A percentile compares a stretch with the other conserved stretches of the same genome.
phyloP scores from a whole-genome alignment of 2,888 invertebrate genomes.

The Pseudococcus longispinus region DNA sequence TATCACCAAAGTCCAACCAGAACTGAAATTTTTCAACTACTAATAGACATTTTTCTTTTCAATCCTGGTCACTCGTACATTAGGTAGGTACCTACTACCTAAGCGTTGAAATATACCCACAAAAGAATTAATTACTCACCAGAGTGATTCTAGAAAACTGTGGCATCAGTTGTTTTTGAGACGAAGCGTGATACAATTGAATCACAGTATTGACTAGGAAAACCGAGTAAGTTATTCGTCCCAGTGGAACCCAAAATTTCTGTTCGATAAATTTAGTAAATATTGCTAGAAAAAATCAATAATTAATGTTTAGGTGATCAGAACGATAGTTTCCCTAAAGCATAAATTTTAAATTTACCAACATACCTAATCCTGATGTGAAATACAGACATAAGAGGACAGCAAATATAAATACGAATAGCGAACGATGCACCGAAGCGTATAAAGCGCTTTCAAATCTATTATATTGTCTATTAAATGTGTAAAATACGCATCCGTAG shows the following conservation, averaged over 20 bases:
- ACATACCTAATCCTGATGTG: conserved; percentile 52
- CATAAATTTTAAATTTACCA: neutral
- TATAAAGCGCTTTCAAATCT: conserved; percentile 67
- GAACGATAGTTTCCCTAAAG: neutral
- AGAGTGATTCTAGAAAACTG: neutral
- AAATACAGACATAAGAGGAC: conserved; percentile 61
- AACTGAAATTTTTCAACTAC: too few relatives aligned
- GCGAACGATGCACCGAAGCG: conserved; percentile 67
- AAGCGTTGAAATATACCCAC: too few relatives aligned
- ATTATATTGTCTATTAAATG: conserved; percentile 13
- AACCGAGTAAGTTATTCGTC: conserved; percentile 39
- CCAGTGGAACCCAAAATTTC: conserved; percentile 42
- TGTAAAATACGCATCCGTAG: conserved; percentile 19
- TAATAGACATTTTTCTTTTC: too few relatives aligned
- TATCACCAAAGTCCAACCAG: conserved; percentile 26
- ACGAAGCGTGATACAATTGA: conserved; percentile 44
- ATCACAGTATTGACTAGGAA: conserved; percentile 48
- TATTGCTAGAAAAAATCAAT: neutral
- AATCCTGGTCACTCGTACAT: too few relatives aligned
- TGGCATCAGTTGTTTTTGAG: conserved; percentile 12
- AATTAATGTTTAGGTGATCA: too few relatives aligned
- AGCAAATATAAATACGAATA: conserved; percentile 67
- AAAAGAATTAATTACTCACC: conserved; percentile 44
- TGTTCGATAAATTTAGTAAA: conserved; percentile 47
- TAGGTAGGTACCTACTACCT: too few relatives aligned